These are phyloP conservation scores for Nineta flava DNA, from an alignment of 2,888 invertebrate species.

Conservation along the genomic window DNA sequence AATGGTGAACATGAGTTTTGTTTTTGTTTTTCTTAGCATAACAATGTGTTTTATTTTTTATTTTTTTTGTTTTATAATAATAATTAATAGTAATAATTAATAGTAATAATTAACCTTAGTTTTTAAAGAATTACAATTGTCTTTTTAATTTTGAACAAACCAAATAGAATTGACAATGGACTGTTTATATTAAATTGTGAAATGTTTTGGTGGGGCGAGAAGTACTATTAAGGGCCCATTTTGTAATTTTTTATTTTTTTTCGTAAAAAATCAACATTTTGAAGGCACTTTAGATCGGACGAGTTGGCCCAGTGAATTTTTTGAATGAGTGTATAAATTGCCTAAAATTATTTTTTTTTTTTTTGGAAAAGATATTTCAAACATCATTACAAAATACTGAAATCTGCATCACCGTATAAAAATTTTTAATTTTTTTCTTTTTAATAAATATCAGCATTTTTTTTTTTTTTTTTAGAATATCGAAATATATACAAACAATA, in stretches of 20 bases:
- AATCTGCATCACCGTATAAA: neutral
- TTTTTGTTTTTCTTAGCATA: conserved; percentile 24
- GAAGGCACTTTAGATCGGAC: conserved; percentile 94
- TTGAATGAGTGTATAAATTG: conserved; percentile 39
- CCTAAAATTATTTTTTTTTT: conserved; percentile 10
- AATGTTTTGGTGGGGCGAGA: conserved; percentile 48
- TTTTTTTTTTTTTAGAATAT: conserved; percentile 13
- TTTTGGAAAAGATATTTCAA: conserved; percentile 2
- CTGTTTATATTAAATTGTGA: conserved; percentile 25
- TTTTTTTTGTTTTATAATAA: conserved; percentile 12
- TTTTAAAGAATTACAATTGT: conserved; percentile 23
- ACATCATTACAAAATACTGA: neutral
- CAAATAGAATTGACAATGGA: conserved; percentile 23
- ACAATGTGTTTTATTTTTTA: conserved; percentile 20
- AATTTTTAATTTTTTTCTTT: conserved; percentile 19
- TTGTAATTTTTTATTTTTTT: conserved; percentile 54
- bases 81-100: conserved; percentile 28
- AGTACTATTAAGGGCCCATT: conserved; percentile 81
- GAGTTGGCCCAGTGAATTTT: conserved; percentile 76
- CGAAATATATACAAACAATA: conserved; percentile 11
- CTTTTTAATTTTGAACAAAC: conserved; percentile 36
- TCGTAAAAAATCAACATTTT: conserved; percentile 75
- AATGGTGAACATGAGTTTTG: neutral
- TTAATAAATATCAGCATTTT: conserved; percentile 10
- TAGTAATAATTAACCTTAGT: conserved; percentile 33